Percentiles rank a stretch among this genome's conserved stretches.
These are phyloP conservation scores for Metallyticus violacea DNA, from an alignment of 2,888 invertebrate genomes.

Conservation along the genomic window DNA sequence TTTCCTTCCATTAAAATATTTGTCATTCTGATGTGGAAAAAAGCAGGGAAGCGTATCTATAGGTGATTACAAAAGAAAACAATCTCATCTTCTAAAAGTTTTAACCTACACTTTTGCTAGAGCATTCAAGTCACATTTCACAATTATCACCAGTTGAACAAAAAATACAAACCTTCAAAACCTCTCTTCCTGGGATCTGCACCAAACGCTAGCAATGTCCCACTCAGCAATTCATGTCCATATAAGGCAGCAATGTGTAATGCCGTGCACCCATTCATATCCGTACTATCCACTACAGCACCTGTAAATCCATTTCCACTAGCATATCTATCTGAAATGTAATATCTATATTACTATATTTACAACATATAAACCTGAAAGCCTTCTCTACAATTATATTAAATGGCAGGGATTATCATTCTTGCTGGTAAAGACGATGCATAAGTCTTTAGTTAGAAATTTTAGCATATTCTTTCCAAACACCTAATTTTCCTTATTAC, in stretches of 20 bases:
- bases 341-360: too few relatives aligned
- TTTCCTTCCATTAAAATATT: too few relatives aligned
- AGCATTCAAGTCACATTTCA: conserved; percentile 35
- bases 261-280: conserved; percentile 59
- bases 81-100: background rate
- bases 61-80: background rate
- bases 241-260: conserved; percentile 63
- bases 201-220: conserved; percentile 51
- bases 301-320: conserved; percentile 40
- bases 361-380: background rate
- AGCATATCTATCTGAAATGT: background rate
- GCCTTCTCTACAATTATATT: too few relatives aligned
- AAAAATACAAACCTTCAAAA: conserved; percentile 37
- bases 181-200: conserved; percentile 52
- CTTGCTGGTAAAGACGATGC: too few relatives aligned
- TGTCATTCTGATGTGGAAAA: background rate
- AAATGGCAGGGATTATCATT: too few relatives aligned
- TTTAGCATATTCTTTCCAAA: too few relatives aligned
- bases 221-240: conserved; percentile 56
- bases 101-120: conserved; percentile 41
- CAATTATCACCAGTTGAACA: background rate
- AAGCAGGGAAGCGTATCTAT: background rate
- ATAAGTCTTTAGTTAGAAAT: too few relatives aligned
- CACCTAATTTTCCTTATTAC: too few relatives aligned
- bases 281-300: conserved; percentile 54